These are phyloP conservation scores for Drosophila acutilabella DNA, from an alignment of 2,888 invertebrate species.

Conservation along the genomic window DNA sequence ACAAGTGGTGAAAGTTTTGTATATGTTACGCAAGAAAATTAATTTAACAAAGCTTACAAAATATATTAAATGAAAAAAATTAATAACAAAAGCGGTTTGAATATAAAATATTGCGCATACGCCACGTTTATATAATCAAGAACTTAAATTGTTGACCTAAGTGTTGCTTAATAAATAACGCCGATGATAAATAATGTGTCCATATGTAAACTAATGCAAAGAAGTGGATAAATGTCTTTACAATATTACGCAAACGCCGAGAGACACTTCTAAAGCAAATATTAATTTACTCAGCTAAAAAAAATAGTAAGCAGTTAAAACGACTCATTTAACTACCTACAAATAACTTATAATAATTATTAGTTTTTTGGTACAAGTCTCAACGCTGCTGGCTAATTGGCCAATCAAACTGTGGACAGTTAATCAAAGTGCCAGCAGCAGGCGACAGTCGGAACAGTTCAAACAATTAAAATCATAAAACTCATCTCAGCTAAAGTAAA, in stretches of 20 bases:
- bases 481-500: conserved; percentile 41
- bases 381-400: conserved; percentile 52
- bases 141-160: too few species aligned
- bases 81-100: background rate
- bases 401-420: conserved; percentile 55
- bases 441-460: conserved; percentile 41
- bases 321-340: conserved; percentile 14
- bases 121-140: background rate
- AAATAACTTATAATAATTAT: conserved; percentile 19
- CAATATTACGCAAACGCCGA: background rate
- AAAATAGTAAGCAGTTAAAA: background rate
- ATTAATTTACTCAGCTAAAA: background rate
- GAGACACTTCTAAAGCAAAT: background rate
- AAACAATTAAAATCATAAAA: conserved; percentile 71
- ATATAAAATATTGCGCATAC: conserved; percentile 5
- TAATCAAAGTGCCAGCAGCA: conserved; percentile 68
- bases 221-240: too few species aligned
- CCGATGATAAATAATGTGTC: too few species aligned
- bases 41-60: background rate
- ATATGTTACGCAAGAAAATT: background rate
- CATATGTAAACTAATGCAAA: too few species aligned
- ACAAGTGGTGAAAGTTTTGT: background rate
- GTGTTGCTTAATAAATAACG: background rate
- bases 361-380: conserved; percentile 9
- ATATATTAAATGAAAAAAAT: background rate